A percentile compares a stretch with the other conserved stretches of the same genome.
These are phyloP conservation scores for Philotrypesis tridentata DNA, from an alignment of 1,140 invertebrate species.

Conservation along the genomic window DNA sequence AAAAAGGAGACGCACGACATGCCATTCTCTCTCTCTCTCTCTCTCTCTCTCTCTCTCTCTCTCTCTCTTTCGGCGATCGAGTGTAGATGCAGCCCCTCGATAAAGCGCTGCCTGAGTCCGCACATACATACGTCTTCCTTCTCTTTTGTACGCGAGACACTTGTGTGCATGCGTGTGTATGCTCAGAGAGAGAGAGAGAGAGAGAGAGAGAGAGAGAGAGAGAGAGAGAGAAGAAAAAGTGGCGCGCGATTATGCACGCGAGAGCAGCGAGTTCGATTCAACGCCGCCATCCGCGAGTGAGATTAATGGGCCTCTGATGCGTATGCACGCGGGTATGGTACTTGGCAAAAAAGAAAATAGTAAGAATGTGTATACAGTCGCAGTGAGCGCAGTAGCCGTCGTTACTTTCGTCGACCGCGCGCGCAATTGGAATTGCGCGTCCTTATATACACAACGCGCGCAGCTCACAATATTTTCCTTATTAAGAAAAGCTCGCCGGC, in stretches of 20 bases:
- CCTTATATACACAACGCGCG: no score
- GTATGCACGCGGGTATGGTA: no score
- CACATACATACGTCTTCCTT: not conserved
- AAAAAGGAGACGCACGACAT: constrained; percentile 15
- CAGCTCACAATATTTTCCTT: no score
- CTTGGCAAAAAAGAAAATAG: no score
- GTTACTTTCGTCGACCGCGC: no score
- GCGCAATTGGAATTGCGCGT: no score
- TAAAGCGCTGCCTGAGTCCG: constrained; percentile 7
- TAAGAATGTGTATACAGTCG: no score
- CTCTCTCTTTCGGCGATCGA: constrained; percentile 26
- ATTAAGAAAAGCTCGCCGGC: no score
- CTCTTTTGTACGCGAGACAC: not conserved
- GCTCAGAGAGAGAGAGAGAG: not conserved
- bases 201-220: not conserved
- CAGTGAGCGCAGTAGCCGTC: no score
- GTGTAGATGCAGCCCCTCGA: constrained; percentile 23
- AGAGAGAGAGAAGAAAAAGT: not conserved
- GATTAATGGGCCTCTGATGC: not conserved
- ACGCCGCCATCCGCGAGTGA: not conserved
- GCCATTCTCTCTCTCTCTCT: no score
- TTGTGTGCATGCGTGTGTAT: not conserved
- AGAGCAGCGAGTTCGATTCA: not conserved
- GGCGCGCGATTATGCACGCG: not conserved
- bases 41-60: no score